Base-by-base conservation (phyloP, 2,797 vertebrate genomes). In the Notolepis coatsorum region DNA sequence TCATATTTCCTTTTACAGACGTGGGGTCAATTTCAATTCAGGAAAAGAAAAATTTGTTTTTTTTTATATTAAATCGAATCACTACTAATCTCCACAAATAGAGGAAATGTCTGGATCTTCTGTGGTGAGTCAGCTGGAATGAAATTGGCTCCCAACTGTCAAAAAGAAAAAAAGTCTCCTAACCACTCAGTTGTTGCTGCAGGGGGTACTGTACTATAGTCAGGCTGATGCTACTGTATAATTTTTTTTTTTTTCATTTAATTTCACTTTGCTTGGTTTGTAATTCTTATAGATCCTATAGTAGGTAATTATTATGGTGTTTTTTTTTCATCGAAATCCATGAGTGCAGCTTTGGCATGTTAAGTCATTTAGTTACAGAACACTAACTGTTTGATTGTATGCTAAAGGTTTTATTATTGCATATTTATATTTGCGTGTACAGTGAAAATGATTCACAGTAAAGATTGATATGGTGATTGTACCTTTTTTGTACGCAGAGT, bases 381-480 rank as follows among this genome's bases (percentile, higher is more conserved):
- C 78, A 89, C 77, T 88, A 91, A 84, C 35, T 73, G 61, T 70
- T 52, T 56, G 17, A 71, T 81, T 80, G 71, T 87, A 81, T 79
- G 82, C 81, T 82, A 49, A 77, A 87, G 85, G 69, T 76, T 88
- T 87, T 86, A 75, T 86, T 80, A 81, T 77, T 86, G 80, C 75
- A 82, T 92, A 93, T 94, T 93, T 93, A 90, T 93, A 92, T 82
- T 84, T 87, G 88, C 87, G 83, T 92, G 89, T 90, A 88, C 87
- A 91, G 88, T 86, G 71, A 79, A 79, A 72, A 68, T 81, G 51
- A 68, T 87, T 81, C 77, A 84, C 70, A 89, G 84, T 91, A 92
- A 92, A 90, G 61, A 79, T 50, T 74, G 68, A 53, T 58, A 55
- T 70, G 27, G 69, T 80, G 78, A 80, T 86, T 86, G 73, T 82